Evolutionary conservation across 92 coral and sea anemone genomes (phyloP).

Genomic region (Isaurus tuberculatus): DNA sequence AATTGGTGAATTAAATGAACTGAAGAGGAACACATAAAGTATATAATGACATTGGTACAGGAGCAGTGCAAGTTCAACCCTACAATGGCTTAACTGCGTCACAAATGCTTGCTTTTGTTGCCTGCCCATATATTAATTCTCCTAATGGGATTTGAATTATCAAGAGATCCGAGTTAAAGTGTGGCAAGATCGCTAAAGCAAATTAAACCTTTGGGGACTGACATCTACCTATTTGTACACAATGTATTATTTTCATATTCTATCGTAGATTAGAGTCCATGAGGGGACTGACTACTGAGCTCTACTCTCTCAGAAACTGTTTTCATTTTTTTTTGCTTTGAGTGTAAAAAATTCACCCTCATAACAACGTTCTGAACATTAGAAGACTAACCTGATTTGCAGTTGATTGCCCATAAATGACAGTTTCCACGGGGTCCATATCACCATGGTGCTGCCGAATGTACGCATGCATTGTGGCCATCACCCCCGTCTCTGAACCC

Average conservation of each 20-base stretch:
- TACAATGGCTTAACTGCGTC: not conserved
- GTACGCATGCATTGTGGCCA: not conserved
- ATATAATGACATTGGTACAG: not conserved
- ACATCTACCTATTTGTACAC: not conserved
- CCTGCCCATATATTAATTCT: not conserved
- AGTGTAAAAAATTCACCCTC: not conserved
- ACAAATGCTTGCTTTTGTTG: not conserved
- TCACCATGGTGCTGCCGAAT: not conserved
- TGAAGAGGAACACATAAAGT: not conserved
- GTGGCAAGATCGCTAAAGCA: not conserved
- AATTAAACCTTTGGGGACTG: not conserved
- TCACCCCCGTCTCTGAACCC: not conserved
- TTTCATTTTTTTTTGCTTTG: not conserved
- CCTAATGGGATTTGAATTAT: not conserved
- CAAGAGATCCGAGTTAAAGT: not conserved
- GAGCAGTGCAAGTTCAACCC: not conserved
- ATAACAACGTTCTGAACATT: not conserved
- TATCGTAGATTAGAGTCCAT: not conserved
- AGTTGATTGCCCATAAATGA: not conserved
- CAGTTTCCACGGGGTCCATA: not conserved
- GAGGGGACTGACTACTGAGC: not conserved
- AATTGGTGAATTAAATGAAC: not conserved
- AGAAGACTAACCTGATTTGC: not conserved
- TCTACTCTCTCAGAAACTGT: not conserved
- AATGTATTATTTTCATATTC: not conserved